Conservation (phyloP, 2,888 invertebrate species). For the Pecten maximus region DNA sequence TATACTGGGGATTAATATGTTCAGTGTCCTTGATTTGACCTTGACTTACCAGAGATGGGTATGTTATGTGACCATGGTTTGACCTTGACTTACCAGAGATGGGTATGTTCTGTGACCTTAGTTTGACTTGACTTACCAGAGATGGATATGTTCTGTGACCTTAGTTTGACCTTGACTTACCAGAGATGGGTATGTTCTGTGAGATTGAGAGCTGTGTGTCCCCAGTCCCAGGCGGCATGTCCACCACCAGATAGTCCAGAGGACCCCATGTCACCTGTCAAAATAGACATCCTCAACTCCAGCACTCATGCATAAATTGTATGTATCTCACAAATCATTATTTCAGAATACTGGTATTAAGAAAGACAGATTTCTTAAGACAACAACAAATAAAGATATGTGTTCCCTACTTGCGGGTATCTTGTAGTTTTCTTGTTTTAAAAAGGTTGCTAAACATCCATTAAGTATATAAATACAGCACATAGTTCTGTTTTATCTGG, state of each 20-base stretch:
- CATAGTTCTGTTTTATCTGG: too few relatives aligned
- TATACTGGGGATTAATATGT: too few relatives aligned
- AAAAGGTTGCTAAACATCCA: too few relatives aligned
- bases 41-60: background rate
- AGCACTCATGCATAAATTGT: background rate
- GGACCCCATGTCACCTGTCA: constrained; percentile 92
- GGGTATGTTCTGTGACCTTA: constrained; percentile 84
- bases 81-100: background rate
- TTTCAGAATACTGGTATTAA: too few relatives aligned
- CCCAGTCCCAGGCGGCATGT: constrained; percentile 98
- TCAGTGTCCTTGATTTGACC: background rate
- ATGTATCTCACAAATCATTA: too few relatives aligned
- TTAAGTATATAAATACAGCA: too few relatives aligned
- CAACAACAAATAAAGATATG: too few relatives aligned
- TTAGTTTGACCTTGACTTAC: constrained; percentile 80
- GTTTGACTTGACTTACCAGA: constrained; percentile 77
- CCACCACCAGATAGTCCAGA: constrained; percentile 93
- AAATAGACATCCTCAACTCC: background rate
- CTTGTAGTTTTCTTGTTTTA: too few relatives aligned
- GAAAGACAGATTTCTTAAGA: too few relatives aligned
- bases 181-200: constrained; percentile 93
- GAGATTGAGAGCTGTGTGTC: constrained; percentile 95
- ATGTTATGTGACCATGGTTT: background rate
- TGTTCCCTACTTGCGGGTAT: too few relatives aligned
- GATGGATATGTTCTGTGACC: background rate